Evolutionary conservation across 2,797 vertebrate species (phyloP), one percentile per base, ranked within the genome.

Genomic region (Podarcis siculus): DNA sequence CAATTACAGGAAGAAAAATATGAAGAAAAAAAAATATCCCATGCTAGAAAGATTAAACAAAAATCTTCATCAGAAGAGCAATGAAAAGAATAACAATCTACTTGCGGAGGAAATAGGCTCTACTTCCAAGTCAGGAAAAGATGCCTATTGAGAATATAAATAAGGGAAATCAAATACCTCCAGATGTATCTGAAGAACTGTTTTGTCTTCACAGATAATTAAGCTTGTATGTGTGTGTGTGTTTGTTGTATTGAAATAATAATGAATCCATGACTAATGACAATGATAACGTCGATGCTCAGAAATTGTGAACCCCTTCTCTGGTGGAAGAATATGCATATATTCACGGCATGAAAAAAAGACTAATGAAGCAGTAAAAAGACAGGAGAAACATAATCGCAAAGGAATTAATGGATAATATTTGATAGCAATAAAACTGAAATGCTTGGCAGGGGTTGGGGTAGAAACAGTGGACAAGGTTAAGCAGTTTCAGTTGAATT

Each of bases 201-300:
- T 91, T 92, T 92, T 84, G 58, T 92, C 86, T 94, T 93, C 93
- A 94, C 88, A 95, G 93, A 93, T 93, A 93, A 93, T 95, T 87
- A 94, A 92, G 87, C 88, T 58, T 82, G n/a, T 42, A 27, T 87
- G 19, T 87, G 32, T 86, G 67, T 80, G 8, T 80, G n/a, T 94
- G 49, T 6, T 25, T 1, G 89, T 94, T 93, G 72, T 89, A 89
- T 85, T 39, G 86, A 86, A 94, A 94, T 93, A 64, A 1, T 91
- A 92, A 94, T 89, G 49, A 92, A 91, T 86, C 82, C 1, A 90
- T 92, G 89, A 93, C 27, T 90, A 91, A 92, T 90, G 90, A 90
- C 87, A 92, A 93, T 81, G 86, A 89, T 86, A 90, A 91, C 91
- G 19, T 72, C 75, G 86, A 58, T 89, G 6, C 66, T 58, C 6